Conservation (phyloP, 2,888 invertebrate genomes). For the Scaeva pyrastri region DNA sequence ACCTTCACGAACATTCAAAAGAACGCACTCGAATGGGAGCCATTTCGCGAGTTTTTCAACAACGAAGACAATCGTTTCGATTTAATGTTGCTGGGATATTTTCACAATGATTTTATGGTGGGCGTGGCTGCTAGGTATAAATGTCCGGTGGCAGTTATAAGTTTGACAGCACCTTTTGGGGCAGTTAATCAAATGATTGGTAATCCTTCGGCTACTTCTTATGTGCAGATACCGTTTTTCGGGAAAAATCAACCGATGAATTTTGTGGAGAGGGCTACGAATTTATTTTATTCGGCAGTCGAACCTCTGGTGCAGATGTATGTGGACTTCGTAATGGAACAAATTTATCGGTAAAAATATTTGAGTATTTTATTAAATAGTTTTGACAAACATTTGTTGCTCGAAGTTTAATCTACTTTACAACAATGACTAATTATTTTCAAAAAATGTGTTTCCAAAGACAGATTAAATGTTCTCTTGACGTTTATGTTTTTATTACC, state of each 20-base stretch:
- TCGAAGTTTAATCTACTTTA: too few species aligned
- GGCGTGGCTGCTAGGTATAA: constrained; percentile 53
- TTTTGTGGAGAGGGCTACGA: constrained; percentile 30
- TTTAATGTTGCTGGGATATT: constrained; percentile 60
- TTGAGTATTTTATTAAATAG: too few species aligned
- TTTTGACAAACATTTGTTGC: too few species aligned
- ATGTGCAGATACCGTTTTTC: constrained; percentile 52
- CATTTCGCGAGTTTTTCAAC: constrained; percentile 35
- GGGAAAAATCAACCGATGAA: constrained; percentile 53
- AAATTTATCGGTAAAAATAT: constrained; percentile 37
- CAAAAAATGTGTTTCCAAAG: too few species aligned
- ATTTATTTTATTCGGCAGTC: constrained; percentile 40
- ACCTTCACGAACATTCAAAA: constrained; percentile 33
- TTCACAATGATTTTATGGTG: constrained; percentile 69
- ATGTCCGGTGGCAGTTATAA: constrained; percentile 42
- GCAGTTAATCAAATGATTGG: constrained; percentile 54
- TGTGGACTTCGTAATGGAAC: constrained; percentile 38
- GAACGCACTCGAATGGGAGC: constrained; percentile 8
- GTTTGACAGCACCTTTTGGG: constrained; percentile 31
- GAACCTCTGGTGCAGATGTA: constrained; percentile 36
- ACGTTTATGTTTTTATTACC: too few species aligned
- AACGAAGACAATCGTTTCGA: constrained; percentile 58
- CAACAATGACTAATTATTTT: too few species aligned
- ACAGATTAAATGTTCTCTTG: too few species aligned
- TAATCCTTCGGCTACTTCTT: constrained; percentile 53